phyloP scores from a whole-genome alignment of 1,140 invertebrate species.

The Cyclargus thomasi region DNA sequence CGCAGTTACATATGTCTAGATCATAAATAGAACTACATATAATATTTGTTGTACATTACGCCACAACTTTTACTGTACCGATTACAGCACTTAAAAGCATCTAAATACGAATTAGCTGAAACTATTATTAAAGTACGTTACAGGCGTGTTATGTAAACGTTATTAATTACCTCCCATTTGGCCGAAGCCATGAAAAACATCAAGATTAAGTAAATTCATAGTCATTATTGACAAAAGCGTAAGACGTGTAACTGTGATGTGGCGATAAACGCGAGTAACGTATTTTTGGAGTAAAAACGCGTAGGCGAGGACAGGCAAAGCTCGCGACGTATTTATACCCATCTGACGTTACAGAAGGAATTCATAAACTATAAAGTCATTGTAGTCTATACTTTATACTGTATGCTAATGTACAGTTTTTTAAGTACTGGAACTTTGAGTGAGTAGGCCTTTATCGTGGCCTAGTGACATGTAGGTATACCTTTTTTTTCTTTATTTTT shows the following conservation, averaged over 20 bases:
- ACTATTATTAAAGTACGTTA: slow-evolving; percentile 16
- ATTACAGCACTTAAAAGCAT: background rate
- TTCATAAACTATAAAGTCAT: too few species aligned
- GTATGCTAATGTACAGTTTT: too few species aligned
- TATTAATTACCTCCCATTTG: slow-evolving; percentile 34
- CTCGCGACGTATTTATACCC: slow-evolving; percentile 27
- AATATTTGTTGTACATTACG: background rate
- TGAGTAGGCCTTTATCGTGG: too few species aligned
- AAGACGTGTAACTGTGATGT: slow-evolving; percentile 35
- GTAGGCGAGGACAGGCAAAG: slow-evolving; percentile 33
- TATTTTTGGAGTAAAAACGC: slow-evolving; percentile 29
- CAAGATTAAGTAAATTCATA: slow-evolving; percentile 21
- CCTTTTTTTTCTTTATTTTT: too few species aligned
- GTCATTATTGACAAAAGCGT: slow-evolving; percentile 14
- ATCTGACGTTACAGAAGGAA: background rate
- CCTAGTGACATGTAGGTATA: too few species aligned
- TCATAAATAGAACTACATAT: background rate
- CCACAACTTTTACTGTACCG: too few species aligned
- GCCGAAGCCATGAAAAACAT: slow-evolving; percentile 32
- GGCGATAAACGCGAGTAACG: slow-evolving; percentile 38
- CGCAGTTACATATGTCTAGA: too few species aligned
- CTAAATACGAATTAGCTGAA: background rate
- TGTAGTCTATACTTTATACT: too few species aligned
- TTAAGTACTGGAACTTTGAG: too few species aligned
- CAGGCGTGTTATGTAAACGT: slow-evolving; percentile 24